Evolutionary conservation across 2,113 vertebrate species (phyloP), one percentile per base, ranked within the genome.

Genomic region (Ciconia boyciana): DNA sequence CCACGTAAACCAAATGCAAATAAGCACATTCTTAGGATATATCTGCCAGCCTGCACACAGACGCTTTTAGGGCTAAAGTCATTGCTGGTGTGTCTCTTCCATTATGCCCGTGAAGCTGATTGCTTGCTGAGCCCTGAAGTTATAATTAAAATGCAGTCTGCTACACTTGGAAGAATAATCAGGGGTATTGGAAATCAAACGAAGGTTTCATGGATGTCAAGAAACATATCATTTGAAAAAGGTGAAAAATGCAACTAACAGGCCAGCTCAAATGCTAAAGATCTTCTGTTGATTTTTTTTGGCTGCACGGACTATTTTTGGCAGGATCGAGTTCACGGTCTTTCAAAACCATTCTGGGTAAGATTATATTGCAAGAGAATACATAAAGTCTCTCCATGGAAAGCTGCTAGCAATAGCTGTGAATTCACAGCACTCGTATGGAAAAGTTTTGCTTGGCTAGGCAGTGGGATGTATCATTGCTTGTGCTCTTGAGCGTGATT

Each of bases 1-100:
- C 92, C 96, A 77, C 87, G 96, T 57, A 94, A 96, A 93, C 94
- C 93, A 90, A 93, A 88, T 1, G 36, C 90, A 96, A 96, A 96
- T 60, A 96, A 95, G 95, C 78, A 92, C 82, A 92, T 96, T 93
- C 88, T 86, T 95, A 65, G 58, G 85, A 57, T 69, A 39, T 52
- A 61, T 70, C 76, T 88, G 85, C 92, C 91, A 96, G 91, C 44
- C 84, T 85, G 87, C 16, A 6, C 61, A 41, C 11, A 36, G 72
- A 74, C 1, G 1, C 76, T 89, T 66, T 66, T 32, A 66, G 51
- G 62, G 84, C 84, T 82, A 54, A 93, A 74, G 88, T 81, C 83
- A 52, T 46, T 21, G 21, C 87, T 94, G 34, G 26, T 32, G 57
- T 21, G 44, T 52, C 74, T 54, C n/a, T 28, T 74, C 87, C 10